These are phyloP conservation scores for Ophion ellenae DNA, from an alignment of 2,888 invertebrate genomes.

Conservation along the genomic window DNA sequence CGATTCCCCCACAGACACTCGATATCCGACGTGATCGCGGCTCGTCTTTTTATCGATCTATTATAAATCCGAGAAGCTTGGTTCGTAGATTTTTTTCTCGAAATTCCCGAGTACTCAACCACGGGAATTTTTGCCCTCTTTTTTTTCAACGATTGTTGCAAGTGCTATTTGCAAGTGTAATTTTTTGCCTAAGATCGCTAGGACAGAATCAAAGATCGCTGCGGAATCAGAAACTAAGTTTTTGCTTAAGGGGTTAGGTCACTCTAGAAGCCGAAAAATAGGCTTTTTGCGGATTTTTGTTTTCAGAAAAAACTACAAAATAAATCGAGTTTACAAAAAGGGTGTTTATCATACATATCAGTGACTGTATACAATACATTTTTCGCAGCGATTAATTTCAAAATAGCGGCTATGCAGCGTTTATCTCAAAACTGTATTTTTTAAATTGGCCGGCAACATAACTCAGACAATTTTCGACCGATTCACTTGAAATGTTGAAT, in stretches of 20 bases:
- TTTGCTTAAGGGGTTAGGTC: neutral
- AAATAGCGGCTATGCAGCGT: too few relatives aligned
- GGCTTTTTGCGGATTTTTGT: too few relatives aligned
- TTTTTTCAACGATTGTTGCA: neutral
- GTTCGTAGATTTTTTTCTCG: neutral
- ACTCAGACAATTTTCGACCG: too few relatives aligned
- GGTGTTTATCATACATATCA: too few relatives aligned
- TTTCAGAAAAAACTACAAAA: too few relatives aligned
- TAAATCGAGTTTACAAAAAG: too few relatives aligned
- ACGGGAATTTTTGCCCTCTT: neutral
- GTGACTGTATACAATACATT: too few relatives aligned
- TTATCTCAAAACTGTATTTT: too few relatives aligned
- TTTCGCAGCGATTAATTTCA: too few relatives aligned
- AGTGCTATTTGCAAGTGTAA: neutral
- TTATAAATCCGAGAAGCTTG: slow-evolving; percentile 67
- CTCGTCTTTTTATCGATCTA: slow-evolving; percentile 74
- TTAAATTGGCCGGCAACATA: too few relatives aligned
- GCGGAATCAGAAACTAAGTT: neutral
- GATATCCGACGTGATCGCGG: slow-evolving; percentile 64
- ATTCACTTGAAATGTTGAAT: too few relatives aligned
- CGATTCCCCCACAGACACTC: slow-evolving; percentile 66
- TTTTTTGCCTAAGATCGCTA: neutral
- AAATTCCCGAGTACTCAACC: slow-evolving; percentile 4
- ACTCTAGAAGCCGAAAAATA: too few relatives aligned
- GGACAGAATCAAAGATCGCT: neutral